These are phyloP conservation scores for Spilarctia lutea DNA, from an alignment of 2,888 invertebrate species.

Conservation along the genomic window DNA sequence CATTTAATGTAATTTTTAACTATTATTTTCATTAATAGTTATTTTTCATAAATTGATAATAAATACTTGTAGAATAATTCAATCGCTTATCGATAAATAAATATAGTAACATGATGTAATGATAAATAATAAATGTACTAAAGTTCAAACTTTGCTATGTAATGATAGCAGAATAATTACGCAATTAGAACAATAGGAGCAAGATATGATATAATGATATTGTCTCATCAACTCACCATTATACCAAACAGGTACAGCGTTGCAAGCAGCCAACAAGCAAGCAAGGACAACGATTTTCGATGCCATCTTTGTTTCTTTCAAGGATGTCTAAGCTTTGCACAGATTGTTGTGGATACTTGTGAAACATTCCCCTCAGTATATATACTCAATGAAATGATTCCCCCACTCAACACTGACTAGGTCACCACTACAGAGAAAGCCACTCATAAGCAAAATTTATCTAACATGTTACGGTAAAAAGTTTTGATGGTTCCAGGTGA, in stretches of 20 bases:
- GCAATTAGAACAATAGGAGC: not conserved
- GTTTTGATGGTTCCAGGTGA: constrained; percentile 65
- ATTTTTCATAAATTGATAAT: not conserved
- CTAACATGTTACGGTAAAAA: constrained; percentile 74
- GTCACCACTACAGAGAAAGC: constrained; percentile 70
- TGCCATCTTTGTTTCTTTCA: constrained; percentile 65
- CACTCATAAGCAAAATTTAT: constrained; percentile 74
- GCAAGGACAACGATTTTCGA: constrained; percentile 67
- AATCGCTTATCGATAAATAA: not conserved
- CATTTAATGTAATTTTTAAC: not conserved
- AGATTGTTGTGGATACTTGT: constrained; percentile 70
- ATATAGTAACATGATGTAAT: not conserved
- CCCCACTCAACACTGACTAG: constrained; percentile 72
- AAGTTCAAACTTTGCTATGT: not conserved
- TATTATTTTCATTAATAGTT: not conserved
- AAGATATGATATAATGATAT: constrained; percentile 17
- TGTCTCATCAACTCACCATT: constrained; percentile 45
- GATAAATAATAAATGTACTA: not conserved
- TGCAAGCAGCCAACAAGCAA: constrained; percentile 61
- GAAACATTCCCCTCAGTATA: constrained; percentile 76
- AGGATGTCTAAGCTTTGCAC: constrained; percentile 69
- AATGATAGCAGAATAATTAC: constrained; percentile 6
- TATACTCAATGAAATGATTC: constrained; percentile 72
- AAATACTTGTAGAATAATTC: not conserved
- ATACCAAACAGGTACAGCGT: constrained; percentile 69